Conservation (phyloP, 30 jellyfish, hydroid and myxozoan genomes). For the Catostylus mosaicus region DNA sequence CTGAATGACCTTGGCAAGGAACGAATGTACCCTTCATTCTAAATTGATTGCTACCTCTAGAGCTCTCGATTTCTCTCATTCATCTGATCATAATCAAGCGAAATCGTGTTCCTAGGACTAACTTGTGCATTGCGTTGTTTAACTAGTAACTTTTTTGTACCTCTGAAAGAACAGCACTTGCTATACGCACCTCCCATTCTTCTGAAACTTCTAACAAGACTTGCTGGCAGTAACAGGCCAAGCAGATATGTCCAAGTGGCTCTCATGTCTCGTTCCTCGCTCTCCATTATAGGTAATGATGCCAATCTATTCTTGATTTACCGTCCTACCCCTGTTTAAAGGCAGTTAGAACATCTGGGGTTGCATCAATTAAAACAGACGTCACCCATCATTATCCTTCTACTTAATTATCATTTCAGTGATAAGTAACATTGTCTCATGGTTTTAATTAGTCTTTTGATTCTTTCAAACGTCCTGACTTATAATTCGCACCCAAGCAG, state of each 20-base stretch:
- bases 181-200: slow-evolving; percentile 80
- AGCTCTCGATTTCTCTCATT: too few species aligned
- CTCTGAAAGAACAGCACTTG: slow-evolving; percentile 44
- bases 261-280: slow-evolving; percentile 52
- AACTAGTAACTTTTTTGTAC: too few species aligned
- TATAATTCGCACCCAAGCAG: neutral
- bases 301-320: slow-evolving; percentile 15
- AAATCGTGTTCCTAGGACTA: too few species aligned
- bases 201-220: slow-evolving; percentile 45
- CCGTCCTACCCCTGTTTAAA: slow-evolving; percentile 1
- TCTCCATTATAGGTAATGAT: slow-evolving; percentile 20
- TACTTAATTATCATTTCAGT: neutral
- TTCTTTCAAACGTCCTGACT: neutral
- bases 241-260: slow-evolving; percentile 46
- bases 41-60: too few species aligned
- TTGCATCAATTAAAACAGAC: neutral
- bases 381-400: neutral
- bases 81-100: too few species aligned
- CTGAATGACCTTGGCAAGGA: too few species aligned
- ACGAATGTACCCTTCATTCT: too few species aligned
- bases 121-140: too few species aligned
- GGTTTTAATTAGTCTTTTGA: neutral
- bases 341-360: neutral
- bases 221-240: slow-evolving; percentile 49
- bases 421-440: neutral